A percentile compares a stretch with the other conserved stretches of the same genome.
Conservation (phyloP, 2,888 invertebrate genomes). For the Plebejus argus region DNA sequence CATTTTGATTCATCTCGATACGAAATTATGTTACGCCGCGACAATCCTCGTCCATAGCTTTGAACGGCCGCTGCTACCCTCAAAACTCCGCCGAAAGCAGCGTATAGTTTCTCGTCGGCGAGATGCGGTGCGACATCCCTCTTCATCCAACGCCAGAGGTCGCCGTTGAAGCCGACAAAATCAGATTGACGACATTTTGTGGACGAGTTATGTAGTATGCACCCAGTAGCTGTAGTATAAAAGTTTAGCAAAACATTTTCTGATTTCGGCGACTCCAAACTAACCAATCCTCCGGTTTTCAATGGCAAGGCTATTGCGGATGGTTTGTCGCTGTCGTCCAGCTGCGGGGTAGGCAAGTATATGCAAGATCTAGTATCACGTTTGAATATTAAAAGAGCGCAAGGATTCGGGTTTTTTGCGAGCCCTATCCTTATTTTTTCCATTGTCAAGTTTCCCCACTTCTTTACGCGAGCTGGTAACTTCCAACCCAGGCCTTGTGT, state of each 20-base stretch:
- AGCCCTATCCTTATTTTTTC: conserved; percentile 58
- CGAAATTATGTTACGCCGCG: conserved; percentile 62
- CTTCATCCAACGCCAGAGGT: conserved; percentile 75
- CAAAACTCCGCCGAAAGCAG: conserved; percentile 67
- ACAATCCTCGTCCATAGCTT: conserved; percentile 64
- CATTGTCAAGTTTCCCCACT: conserved; percentile 63
- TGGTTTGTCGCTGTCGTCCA: conserved; percentile 58
- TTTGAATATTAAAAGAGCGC: conserved; percentile 56
- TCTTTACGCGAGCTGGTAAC: conserved; percentile 50
- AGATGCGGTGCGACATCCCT: conserved; percentile 67
- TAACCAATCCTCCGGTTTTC: conserved; percentile 59
- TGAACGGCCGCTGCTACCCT: conserved; percentile 71
- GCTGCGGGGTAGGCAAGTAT: conserved; percentile 61
- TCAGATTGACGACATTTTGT: conserved; percentile 63
- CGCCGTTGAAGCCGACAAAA: conserved; percentile 68
- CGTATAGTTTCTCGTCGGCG: conserved; percentile 63
- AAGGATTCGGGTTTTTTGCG: conserved; percentile 59
- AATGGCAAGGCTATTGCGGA: conserved; percentile 65
- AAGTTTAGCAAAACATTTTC: conserved; percentile 66
- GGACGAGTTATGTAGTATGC: conserved; percentile 65
- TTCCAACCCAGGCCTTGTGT: conserved; percentile 68
- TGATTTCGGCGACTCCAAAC: conserved; percentile 56
- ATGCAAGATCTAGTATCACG: conserved; percentile 65
- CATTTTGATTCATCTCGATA: conserved; percentile 51
- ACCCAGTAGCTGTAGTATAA: conserved; percentile 65